Evolutionary conservation across 1,140 invertebrate genomes (phyloP).

Genomic region (Aphis craccivora): DNA sequence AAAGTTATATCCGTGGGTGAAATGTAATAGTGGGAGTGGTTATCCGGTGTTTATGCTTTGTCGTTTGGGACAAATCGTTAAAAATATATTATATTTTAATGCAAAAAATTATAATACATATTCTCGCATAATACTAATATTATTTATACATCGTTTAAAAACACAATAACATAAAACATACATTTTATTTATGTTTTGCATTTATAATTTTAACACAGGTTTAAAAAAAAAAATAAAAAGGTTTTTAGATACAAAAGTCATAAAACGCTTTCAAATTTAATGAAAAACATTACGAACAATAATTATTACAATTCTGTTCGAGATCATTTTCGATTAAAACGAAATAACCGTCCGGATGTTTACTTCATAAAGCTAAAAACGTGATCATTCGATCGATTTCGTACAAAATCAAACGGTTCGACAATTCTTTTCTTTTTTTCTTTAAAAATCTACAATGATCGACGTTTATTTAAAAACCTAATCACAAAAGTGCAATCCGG

Average conservation of each 20-base stretch:
- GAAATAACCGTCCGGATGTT: not conserved
- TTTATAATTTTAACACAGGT: conserved; percentile 7
- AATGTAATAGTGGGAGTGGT: not conserved
- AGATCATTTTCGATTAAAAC: conserved; percentile 14
- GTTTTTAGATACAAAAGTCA: not conserved
- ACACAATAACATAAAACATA: conserved; percentile 19
- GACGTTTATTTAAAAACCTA: not conserved
- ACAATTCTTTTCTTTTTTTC: not conserved
- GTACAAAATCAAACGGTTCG: not conserved
- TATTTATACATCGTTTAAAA: not conserved
- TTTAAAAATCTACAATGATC: conserved; percentile 10
- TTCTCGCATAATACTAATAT: not conserved
- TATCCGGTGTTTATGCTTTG: not conserved
- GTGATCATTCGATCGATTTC: not conserved
- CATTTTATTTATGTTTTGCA: not conserved
- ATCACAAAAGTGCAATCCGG: not conserved
- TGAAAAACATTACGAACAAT: not conserved
- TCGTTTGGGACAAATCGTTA: not conserved
- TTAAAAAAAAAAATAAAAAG: not conserved
- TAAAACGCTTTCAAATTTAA: not conserved
- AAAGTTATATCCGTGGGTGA: not conserved
- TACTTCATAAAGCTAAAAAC: not conserved
- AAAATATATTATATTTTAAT: not conserved
- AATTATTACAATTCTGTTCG: not conserved
- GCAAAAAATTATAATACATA: not conserved